Evolutionary conservation across 2,797 vertebrate genomes (phyloP).

Genomic region (Masticophis lateralis): DNA sequence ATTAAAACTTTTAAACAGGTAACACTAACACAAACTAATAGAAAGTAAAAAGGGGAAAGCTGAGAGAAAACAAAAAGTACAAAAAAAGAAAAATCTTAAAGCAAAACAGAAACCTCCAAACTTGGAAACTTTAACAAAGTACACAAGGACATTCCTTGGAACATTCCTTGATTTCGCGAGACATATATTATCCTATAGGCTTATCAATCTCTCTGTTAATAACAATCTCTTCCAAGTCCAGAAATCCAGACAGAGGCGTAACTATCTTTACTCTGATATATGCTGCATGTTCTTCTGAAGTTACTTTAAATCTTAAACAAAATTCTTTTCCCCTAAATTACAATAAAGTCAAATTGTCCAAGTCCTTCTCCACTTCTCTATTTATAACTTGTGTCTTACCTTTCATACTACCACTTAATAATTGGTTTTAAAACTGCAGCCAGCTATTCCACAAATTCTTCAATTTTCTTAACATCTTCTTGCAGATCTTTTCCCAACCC

Average conservation of each 20-base stretch:
- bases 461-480: background rate
- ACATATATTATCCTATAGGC: background rate
- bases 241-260: background rate
- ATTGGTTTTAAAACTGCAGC: background rate
- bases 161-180: too few relatives aligned
- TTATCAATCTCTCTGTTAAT: background rate
- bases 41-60: background rate
- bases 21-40: too few relatives aligned
- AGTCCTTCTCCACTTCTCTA: background rate
- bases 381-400: background rate
- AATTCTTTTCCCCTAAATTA: background rate
- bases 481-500: background rate
- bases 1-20: too few relatives aligned
- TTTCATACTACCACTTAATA: background rate
- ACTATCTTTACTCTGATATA: background rate
- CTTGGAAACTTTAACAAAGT: background rate
- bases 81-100: background rate
- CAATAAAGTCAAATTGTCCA: background rate
- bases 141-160: too few relatives aligned
- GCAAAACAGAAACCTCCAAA: background rate
- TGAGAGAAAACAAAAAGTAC: background rate
- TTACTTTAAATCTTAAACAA: background rate
- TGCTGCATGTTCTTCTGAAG: background rate
- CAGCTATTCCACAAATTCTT: background rate
- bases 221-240: background rate